A percentile compares a stretch with the other conserved stretches of the same genome.
phyloP scores from a whole-genome alignment of 2,888 invertebrate genomes.

The Macropis europaea region DNA sequence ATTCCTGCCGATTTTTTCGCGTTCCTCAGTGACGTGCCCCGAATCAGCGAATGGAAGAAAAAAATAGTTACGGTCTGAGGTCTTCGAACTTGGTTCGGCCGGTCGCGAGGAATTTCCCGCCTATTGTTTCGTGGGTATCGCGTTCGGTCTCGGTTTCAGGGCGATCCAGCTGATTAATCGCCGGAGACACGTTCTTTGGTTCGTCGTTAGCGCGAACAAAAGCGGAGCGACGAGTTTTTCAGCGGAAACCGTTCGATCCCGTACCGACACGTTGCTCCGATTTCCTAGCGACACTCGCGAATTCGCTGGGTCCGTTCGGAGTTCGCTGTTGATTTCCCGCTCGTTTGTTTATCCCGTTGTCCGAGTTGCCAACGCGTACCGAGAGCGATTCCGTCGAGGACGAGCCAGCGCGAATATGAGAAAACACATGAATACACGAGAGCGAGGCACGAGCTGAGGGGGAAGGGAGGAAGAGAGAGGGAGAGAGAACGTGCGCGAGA shows the following conservation, averaged over 20 bases:
- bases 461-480: slow-evolving; percentile 4
- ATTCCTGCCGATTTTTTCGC: slow-evolving; percentile 17
- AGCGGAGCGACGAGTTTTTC: slow-evolving; percentile 29
- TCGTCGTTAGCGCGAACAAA: slow-evolving; percentile 33
- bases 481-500: slow-evolving; percentile 9
- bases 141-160: slow-evolving; percentile 22
- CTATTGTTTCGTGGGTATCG: slow-evolving; percentile 18
- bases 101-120: slow-evolving; percentile 26
- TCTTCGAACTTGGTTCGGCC: slow-evolving; percentile 1
- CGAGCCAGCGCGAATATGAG: slow-evolving; percentile 47
- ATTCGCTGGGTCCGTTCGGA: neutral
- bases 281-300: slow-evolving; percentile 14
- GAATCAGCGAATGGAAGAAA: neutral
- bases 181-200: slow-evolving; percentile 38
- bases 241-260: slow-evolving; percentile 30
- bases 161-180: slow-evolving; percentile 46
- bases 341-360: slow-evolving; percentile 37
- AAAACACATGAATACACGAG: slow-evolving; percentile 53
- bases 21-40: no score
- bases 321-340: neutral
- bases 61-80: neutral
- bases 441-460: slow-evolving; percentile 8
- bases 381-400: slow-evolving; percentile 43
- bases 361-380: slow-evolving; percentile 37
- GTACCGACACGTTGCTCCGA: slow-evolving; percentile 23